Evolutionary conservation across 2,888 invertebrate genomes (phyloP), one percentile per base, ranked within the genome.

Genomic region (Oscheius sp.): DNA sequence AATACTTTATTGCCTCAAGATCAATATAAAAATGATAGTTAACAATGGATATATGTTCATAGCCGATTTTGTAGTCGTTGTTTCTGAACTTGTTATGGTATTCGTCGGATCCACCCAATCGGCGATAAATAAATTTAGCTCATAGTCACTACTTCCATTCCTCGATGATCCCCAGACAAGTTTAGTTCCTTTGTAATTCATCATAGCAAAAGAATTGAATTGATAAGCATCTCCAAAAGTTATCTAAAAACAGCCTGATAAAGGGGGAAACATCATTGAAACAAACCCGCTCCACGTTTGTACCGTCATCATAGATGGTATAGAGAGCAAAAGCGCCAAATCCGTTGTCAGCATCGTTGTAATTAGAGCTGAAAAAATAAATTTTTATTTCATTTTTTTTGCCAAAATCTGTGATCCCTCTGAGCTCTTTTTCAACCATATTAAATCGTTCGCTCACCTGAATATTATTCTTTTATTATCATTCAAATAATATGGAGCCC

Each of bases 121-220:
- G 36, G 83, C 82, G 24, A 82, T 73, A 68, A 83, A 83, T 9
- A 83, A 67, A 61, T 83, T 83, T 45, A 83, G 54, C 28, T 82
- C 82, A 56, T 78, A 75, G 44, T 57, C 47, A 4, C 71, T 64
- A 12, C 45, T 45, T 24, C 77, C 80, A 56, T 80, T 80, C 36
- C 80, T 57, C 57, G 70, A 71, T 32, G 70, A 70, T 20, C 81
- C 83, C 78, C 80, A 84, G 28, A 77, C 75, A 38, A 75, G 38
- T 26, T 81, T 74, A 28, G 73, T 83, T 24, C 83, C 83, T 45
- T 77, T 78, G 50, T 74, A 81, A 36, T 73, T 77, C 71, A 81
- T 78, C 83, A 84, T 84, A 12, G 83, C 75, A 61, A 83, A 83
- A n/a, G 82, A 71, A 62, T 82, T 78, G 77, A 84, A 84, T 38